Evolutionary conservation across 2,797 vertebrate species (phyloP).

Genomic region (Cyclopterus lumpus): DNA sequence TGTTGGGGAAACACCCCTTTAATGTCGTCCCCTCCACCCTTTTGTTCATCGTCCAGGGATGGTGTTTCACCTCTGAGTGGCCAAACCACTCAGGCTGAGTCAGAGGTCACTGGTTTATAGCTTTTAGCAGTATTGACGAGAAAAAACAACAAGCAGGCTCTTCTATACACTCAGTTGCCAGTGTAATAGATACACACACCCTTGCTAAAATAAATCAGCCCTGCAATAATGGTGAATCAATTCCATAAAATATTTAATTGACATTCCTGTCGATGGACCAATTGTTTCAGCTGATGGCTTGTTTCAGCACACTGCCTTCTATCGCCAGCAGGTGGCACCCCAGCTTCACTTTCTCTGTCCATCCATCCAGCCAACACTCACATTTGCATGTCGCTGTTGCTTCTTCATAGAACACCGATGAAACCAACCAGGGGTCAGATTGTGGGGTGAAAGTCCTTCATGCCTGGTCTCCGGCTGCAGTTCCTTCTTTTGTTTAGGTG

Average conservation of each 20-base stretch:
- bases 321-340: constrained; percentile 56
- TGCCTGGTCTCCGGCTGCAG: constrained; percentile 3
- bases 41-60: too few relatives aligned
- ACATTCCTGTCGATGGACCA: not conserved
- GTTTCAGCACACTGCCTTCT: not conserved
- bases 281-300: not conserved
- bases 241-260: too few relatives aligned
- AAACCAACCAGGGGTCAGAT: not conserved
- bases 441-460: not conserved
- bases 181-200: not conserved
- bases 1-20: too few relatives aligned
- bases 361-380: not conserved
- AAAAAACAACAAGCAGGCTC: too few relatives aligned
- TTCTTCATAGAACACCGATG: too few relatives aligned
- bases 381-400: not conserved
- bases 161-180: not conserved
- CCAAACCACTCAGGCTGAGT: not conserved
- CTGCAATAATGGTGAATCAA: too few relatives aligned
- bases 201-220: not conserved
- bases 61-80: not conserved
- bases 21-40: too few relatives aligned
- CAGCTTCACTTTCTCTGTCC: constrained; percentile 6
- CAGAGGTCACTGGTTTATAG: too few relatives aligned
- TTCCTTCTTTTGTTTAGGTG: constrained; percentile 27
- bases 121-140: too few relatives aligned